Evolutionary conservation across 2,113 vertebrate genomes (phyloP).

Genomic region (Malaclemys terrapin): DNA sequence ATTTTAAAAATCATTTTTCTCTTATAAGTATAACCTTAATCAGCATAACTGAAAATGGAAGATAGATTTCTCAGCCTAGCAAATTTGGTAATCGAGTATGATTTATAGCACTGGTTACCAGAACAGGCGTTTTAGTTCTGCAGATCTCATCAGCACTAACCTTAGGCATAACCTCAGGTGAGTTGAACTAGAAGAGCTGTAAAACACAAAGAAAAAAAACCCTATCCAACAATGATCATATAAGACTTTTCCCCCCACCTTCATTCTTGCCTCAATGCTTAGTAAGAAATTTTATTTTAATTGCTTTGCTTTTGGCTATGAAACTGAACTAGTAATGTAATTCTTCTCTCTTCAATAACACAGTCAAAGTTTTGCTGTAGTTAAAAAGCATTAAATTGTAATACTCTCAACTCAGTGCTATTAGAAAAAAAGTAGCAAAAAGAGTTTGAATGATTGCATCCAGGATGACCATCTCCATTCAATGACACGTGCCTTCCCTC

Average conservation of each 20-base stretch:
- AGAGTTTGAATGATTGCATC: not conserved
- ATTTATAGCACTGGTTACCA: conserved; percentile 60
- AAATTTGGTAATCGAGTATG: conserved; percentile 43
- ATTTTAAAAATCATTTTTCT: conserved; percentile 33
- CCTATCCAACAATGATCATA: not conserved
- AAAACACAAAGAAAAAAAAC: not conserved
- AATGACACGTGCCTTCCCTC: not conserved
- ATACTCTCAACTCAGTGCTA: not conserved
- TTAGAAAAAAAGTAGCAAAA: too few species aligned
- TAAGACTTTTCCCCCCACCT: conserved; percentile 17
- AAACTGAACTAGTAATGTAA: conserved; percentile 50
- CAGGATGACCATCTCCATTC: fast-evolving
- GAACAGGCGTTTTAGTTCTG: conserved; percentile 53
- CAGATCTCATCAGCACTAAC: not conserved
- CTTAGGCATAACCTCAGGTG: conserved; percentile 17
- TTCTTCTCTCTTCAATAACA: not conserved
- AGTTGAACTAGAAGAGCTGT: conserved; percentile 3
- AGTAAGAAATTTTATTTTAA: conserved; percentile 63
- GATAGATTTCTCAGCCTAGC: conserved; percentile 21
- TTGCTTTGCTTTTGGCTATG: conserved; percentile 61
- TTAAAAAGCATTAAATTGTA: conserved; percentile 16
- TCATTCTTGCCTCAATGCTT: conserved; percentile 25
- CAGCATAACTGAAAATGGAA: conserved; percentile 47
- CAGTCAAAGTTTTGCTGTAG: not conserved
- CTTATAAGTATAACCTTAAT: conserved; percentile 42